Evolutionary conservation across 2,888 invertebrate genomes (phyloP), one percentile per base, ranked within the genome.

Genomic region (Drosophila phalerata): DNA sequence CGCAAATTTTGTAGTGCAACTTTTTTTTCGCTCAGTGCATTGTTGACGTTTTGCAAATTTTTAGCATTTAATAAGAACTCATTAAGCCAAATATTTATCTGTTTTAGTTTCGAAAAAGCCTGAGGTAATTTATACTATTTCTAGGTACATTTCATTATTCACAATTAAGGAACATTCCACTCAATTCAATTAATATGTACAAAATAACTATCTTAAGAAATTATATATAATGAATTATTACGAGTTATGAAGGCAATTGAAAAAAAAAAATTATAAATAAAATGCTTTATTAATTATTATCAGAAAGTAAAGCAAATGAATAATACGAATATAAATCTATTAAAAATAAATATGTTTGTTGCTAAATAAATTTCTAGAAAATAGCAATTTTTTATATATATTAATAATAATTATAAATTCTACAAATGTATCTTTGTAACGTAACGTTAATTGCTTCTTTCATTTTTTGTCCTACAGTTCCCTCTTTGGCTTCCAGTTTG

Each of bases 401-500:
- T n/a, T n/a, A n/a, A n/a, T n/a, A 28, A 28, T 32, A 13, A 10
- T 32, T 13, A 13, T 34, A 1, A 10, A 37, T n/a, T n/a, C n/a
- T 15, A 38, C 8, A 38, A 6, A 38, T 15, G 6, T 43, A 25
- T 22, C 9, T 32, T 22, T 28, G 19, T 42, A 11, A 15, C 17
- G 19, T 28, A 42, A 38, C 30, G 30, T 11, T 9, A 30, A n/a
- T 25, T 32, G 30, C 11, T 4, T 10, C 10, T 60, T n/a, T 52
- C 10, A 42, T 6, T 19, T 32, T 62, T 11, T 60, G n/a, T 9
- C n/a, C n/a, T 84, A 5, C 80, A 93, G 93, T 92, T 91, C 92
- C 92, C 87, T 90, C 92, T 65, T 81, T 93, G 90, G 91, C 92
- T 79, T 91, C 92, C 81, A 91, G 90, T 81, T 79, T 92, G 69